A percentile compares a stretch with the other conserved stretches of the same genome.
These are phyloP conservation scores for Alectoris magna DNA, from an alignment of 2,797 vertebrate genomes.

Conservation along the genomic window DNA sequence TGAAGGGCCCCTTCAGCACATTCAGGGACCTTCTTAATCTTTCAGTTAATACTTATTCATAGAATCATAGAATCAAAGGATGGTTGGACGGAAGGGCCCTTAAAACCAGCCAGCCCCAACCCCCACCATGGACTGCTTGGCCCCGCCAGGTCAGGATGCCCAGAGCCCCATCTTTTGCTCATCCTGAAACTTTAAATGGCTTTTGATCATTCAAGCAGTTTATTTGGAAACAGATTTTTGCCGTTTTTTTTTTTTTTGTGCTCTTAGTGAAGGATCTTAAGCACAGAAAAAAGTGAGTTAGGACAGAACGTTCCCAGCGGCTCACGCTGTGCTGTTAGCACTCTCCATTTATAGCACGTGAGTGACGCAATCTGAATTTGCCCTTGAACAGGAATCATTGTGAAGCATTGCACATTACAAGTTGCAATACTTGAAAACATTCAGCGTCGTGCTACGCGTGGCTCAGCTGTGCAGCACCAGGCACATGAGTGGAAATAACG, in stretches of 20 bases:
- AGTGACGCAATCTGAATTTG: background rate
- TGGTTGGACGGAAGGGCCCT: too few species aligned
- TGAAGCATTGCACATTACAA: background rate
- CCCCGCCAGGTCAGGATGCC: too few species aligned
- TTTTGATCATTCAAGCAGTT: background rate
- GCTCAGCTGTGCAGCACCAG: background rate
- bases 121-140: too few species aligned
- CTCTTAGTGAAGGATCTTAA: background rate
- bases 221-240: background rate
- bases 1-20: background rate
- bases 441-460: background rate
- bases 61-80: too few species aligned
- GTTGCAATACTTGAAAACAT: background rate
- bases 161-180: background rate
- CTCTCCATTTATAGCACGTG: background rate
- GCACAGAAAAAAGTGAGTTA: background rate
- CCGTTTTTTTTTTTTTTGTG: background rate
- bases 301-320: background rate
- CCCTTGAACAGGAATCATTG: background rate
- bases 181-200: background rate
- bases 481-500: background rate
- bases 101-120: too few species aligned
- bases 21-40: background rate
- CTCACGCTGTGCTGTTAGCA: background rate
- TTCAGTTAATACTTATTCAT: background rate